Percentiles rank a stretch among this genome's conserved stretches.
Evolutionary conservation across 2,888 invertebrate species (phyloP).

Genomic region (Drosophila parthenogenetica): DNA sequence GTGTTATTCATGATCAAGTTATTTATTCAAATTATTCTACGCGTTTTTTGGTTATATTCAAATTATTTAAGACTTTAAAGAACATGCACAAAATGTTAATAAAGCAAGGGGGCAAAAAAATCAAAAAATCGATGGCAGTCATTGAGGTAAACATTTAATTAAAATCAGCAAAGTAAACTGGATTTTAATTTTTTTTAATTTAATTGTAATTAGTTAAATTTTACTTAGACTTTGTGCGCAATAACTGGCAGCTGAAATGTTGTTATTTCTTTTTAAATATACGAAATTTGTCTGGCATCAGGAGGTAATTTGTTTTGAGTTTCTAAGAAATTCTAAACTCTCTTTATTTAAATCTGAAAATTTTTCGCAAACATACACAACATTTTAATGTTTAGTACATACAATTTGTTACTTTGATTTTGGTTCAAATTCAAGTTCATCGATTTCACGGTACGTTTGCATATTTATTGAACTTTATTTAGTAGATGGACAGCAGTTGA

Average conservation of each 20-base stretch:
- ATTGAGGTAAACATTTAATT: slow-evolving; percentile 7
- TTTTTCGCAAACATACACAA: no score
- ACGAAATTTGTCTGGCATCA: no score
- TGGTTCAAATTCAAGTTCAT: slow-evolving; percentile 38
- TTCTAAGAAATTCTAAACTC: no score
- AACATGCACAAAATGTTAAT: slow-evolving; percentile 11
- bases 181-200: not conserved
- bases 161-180: slow-evolving; percentile 1
- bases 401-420: slow-evolving; percentile 10
- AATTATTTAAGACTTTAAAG: slow-evolving; percentile 3
- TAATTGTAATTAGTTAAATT: not conserved
- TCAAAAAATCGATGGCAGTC: slow-evolving; percentile 1
- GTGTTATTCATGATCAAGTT: not conserved
- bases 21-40: slow-evolving; percentile 14
- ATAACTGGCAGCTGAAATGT: not conserved
- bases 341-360: no score
- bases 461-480: slow-evolving; percentile 44
- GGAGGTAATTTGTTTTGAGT: no score
- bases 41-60: not conserved
- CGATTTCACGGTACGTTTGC: slow-evolving; percentile 41
- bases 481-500: slow-evolving; percentile 21
- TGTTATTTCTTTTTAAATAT: no score
- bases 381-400: not conserved
- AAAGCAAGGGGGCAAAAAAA: not conserved
- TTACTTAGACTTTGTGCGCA: not conserved